phyloP scores from a whole-genome alignment of 2,888 invertebrate genomes.

The Ecliptopera silaceata region DNA sequence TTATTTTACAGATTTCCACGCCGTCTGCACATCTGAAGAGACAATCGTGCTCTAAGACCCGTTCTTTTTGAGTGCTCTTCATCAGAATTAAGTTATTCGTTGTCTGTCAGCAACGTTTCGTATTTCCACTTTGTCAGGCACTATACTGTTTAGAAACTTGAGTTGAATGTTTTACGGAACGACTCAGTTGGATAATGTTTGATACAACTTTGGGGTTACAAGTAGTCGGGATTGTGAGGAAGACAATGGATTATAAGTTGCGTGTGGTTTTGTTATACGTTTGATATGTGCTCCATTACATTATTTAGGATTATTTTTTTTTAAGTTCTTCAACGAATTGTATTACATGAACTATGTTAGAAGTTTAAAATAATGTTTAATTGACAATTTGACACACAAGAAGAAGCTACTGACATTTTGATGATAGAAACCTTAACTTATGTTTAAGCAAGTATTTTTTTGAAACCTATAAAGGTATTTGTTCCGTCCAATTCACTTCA shows the following conservation, averaged over 20 bases:
- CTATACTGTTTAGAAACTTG: constrained; percentile 37
- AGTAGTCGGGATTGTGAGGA: constrained; percentile 27
- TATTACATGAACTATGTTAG: too few relatives aligned
- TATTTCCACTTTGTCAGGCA: constrained; percentile 44
- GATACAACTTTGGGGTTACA: constrained; percentile 32
- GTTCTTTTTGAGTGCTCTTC: constrained; percentile 66
- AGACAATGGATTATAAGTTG: constrained; percentile 26
- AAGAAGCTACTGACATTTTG: too few relatives aligned
- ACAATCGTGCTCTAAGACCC: constrained; percentile 59
- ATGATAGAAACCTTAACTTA: too few relatives aligned
- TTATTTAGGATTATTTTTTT: too few relatives aligned
- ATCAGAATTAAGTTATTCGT: constrained; percentile 66
- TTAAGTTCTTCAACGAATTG: too few relatives aligned
- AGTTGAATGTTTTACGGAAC: constrained; percentile 35
- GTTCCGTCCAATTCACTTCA: not conserved
- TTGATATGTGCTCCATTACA: constrained; percentile 9
- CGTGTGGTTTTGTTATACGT: constrained; percentile 18
- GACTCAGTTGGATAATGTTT: constrained; percentile 35
- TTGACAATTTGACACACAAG: too few relatives aligned
- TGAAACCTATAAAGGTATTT: too few relatives aligned
- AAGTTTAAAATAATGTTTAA: too few relatives aligned
- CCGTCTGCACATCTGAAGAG: constrained; percentile 65
- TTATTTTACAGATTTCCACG: constrained; percentile 74
- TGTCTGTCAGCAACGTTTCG: constrained; percentile 48
- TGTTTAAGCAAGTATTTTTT: too few relatives aligned